A percentile compares a stretch with the other conserved stretches of the same genome.
Conservation (phyloP, 2,797 vertebrate genomes). For the Etheostoma nigrum region DNA sequence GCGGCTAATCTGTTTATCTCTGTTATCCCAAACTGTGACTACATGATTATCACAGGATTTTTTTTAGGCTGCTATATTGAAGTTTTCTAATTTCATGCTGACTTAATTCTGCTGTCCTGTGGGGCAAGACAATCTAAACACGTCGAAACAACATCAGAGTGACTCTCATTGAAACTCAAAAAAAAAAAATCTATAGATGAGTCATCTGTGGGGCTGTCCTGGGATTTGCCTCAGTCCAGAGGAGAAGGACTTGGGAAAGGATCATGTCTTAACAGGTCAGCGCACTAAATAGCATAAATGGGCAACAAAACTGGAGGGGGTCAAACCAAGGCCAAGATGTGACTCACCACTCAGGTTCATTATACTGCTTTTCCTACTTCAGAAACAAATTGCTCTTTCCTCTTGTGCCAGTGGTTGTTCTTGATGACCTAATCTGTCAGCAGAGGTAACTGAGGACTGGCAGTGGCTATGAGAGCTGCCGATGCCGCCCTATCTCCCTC, state of each 20-base stretch:
- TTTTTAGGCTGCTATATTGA: slow-evolving; percentile 39
- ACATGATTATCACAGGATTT: slow-evolving; percentile 20
- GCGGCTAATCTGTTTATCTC: slow-evolving; percentile 43
- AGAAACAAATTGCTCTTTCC: slow-evolving; percentile 41
- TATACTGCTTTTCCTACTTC: slow-evolving; percentile 29
- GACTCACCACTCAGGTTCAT: slow-evolving; percentile 47
- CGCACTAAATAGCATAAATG: slow-evolving; percentile 58
- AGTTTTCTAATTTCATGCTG: slow-evolving; percentile 52
- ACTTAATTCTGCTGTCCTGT: slow-evolving; percentile 31
- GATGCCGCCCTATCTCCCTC: slow-evolving; percentile 41
- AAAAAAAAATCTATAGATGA: slow-evolving; percentile 58
- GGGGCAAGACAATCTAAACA: slow-evolving; percentile 10
- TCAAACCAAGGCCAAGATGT: slow-evolving; percentile 61
- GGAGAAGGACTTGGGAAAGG: slow-evolving; percentile 51
- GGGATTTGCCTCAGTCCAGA: slow-evolving; percentile 62
- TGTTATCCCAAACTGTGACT: slow-evolving; percentile 19
- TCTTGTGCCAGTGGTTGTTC: slow-evolving; percentile 46
- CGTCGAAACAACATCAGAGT: slow-evolving; percentile 34
- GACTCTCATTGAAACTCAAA: slow-evolving; percentile 72
- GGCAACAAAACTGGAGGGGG: slow-evolving; percentile 62
- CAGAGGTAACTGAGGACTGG: slow-evolving; percentile 70
- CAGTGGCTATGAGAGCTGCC: slow-evolving; percentile 63
- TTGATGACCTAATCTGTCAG: slow-evolving; percentile 80
- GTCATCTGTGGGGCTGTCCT: slow-evolving; percentile 72
- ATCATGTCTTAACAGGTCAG: slow-evolving; percentile 80